Evolutionary conservation across 2,888 invertebrate species (phyloP).

Genomic region (Acanthopleura granulata): DNA sequence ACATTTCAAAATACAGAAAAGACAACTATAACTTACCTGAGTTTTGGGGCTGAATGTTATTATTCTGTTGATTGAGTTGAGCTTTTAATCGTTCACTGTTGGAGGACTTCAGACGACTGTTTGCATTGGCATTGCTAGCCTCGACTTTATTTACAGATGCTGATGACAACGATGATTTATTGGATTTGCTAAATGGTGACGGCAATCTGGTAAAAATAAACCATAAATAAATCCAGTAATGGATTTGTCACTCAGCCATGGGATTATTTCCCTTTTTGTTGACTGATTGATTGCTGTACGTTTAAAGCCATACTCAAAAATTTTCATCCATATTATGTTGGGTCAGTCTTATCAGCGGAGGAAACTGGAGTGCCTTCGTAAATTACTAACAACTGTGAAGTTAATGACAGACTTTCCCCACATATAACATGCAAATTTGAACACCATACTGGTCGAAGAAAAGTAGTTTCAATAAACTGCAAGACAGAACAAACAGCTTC

Average conservation of each 20-base stretch:
- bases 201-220: constrained; percentile 51
- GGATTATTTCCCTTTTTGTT: neutral
- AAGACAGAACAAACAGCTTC: no score
- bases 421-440: no score
- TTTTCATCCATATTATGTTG: no score
- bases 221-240: neutral
- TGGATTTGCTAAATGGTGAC: constrained; percentile 50
- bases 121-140: neutral
- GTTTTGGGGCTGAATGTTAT: constrained; percentile 31
- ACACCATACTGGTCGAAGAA: no score
- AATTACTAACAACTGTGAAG: no score
- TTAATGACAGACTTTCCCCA: no score
- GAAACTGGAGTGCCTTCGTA: no score
- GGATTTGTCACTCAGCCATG: neutral
- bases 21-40: constrained; percentile 31
- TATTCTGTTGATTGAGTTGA: constrained; percentile 48
- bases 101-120: neutral
- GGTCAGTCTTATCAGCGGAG: no score
- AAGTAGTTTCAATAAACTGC: no score
- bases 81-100: constrained; percentile 26
- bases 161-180: constrained; percentile 27
- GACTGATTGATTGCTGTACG: no score
- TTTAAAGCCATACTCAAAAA: no score
- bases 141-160: constrained; percentile 2
- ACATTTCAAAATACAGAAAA: neutral